Evolutionary conservation across 2,888 invertebrate genomes (phyloP), one percentile per base, ranked within the genome.

Genomic region (Lasioglossum oenotherae): DNA sequence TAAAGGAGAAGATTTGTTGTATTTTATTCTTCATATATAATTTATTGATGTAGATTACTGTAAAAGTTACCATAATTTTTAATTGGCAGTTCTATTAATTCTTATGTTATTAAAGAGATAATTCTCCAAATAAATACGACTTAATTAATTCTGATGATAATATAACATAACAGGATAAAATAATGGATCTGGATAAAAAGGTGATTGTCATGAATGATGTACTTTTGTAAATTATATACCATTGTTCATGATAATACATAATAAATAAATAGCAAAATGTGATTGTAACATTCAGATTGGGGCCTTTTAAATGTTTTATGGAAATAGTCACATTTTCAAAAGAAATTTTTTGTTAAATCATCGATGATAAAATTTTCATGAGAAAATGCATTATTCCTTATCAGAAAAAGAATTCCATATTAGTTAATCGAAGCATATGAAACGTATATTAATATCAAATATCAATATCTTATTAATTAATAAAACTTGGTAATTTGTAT

Each of bases 211-310:
- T 60, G 38, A 69, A 81, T 69, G 4, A 57, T 60, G 38, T 60
- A 41, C n/a, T 69, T 74, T 57, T 73, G 46, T 60, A 72, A 72
- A 73, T 14, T 73, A 31, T 31, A 16, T 67, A 73, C 16, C 38
- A 81, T 49, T 64, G 27, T 77, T 31, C 35, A 78, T 60, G 14
- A 76, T 27, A 14, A 60, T 77, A 57, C 16, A 49, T 49, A 49
- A 35, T 71, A 71, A n/a, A 69, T 53, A 67, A 79, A 74, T 67
- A 69, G 67, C 35, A 74, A 69, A 73, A 82, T 64, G 31, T 31
- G 41, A 78, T 74, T 69, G 60, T 74, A 85, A 80, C 23, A 80
- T 82, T 84, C 77, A 82, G 82, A 84, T 82, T 84, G 82, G 78
- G 84, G 84, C 69, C 84, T 82, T 84, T 35, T n/a, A n/a, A 71